Evolutionary conservation across 2,113 vertebrate species (phyloP), one percentile per base, ranked within the genome.

Genomic region (Aptenodytes patagonicus): DNA sequence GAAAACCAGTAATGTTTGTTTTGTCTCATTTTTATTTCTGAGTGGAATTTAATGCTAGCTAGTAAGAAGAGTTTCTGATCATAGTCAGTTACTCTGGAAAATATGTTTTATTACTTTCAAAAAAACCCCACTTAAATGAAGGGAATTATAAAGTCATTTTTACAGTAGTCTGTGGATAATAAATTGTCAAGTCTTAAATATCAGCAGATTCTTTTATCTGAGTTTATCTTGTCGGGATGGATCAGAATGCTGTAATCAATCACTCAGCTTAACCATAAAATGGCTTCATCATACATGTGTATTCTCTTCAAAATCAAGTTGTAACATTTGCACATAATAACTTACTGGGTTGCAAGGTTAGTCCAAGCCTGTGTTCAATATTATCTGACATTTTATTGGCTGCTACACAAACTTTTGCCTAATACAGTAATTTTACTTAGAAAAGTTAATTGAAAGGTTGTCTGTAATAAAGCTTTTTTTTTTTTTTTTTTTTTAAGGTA

Each of bases 171-270:
- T 97, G 97, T 83, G 79, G 84, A 95, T 98, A 98, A 98, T 95
- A 97, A 98, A 98, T 98, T 97, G 78, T 93, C 78, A 87, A 94
- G 85, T 73, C 92, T 96, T 97, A 98, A 98, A 97, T 98, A 98
- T 97, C 93, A 98, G 92, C 79, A 97, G 91, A 96, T 98, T 98
- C 97, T 97, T 98, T 97, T 97, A 97, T 97, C 92, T 95, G 96
- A 97, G 97, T 98, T 97, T 98, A 98, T 98, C 96, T 98, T 98
- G 93, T 97, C 24, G 47, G 40, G 47, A 97, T 95, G 96, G 92
- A 95, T 95, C 86, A 52, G 68, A 92, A 92, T 83, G 71, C 87
- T 93, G 75, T 89, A 97, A 98, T 98, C 96, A 97, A 97, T 98
- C 97, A 98, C 15, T 9, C 83, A 55, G 75, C 32, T 26, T 95